phyloP scores from a whole-genome alignment of 2,113 vertebrate genomes.

The Osmerus eperlanus region DNA sequence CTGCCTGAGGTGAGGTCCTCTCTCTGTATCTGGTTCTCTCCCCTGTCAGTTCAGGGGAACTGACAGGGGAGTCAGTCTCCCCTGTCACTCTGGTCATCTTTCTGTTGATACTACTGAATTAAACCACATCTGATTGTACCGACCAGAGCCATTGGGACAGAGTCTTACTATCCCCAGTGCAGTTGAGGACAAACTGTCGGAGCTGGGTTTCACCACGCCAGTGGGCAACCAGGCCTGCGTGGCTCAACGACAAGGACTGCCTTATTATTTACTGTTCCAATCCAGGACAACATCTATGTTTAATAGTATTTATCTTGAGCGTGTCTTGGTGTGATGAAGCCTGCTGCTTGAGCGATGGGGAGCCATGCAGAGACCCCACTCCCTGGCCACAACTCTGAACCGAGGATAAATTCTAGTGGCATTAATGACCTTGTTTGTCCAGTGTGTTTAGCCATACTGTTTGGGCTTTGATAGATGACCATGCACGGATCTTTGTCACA shows the following conservation, averaged over 20 bases:
- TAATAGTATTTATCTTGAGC: background rate
- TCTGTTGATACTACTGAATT: no score
- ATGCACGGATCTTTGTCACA: background rate
- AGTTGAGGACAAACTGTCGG: no score
- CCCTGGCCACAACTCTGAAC: background rate
- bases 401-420: constrained; percentile 2
- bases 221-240: background rate
- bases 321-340: background rate
- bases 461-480: background rate
- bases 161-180: no score
- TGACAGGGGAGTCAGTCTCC: background rate
- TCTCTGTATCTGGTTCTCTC: background rate
- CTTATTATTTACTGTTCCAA: constrained; percentile 2
- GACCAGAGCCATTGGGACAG: no score
- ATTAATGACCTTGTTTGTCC: constrained; percentile 8
- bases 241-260: background rate
- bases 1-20: background rate
- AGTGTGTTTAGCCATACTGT: background rate
- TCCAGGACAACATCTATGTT: background rate
- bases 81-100: background rate
- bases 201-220: no score
- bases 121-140: no score
- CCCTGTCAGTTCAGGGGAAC: background rate
- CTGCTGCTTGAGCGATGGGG: background rate
- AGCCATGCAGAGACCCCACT: background rate